A percentile compares a stretch with the other conserved stretches of the same genome.
These are phyloP conservation scores for Coreius guichenoti DNA, from an alignment of 2,797 vertebrate species.

Conservation along the genomic window DNA sequence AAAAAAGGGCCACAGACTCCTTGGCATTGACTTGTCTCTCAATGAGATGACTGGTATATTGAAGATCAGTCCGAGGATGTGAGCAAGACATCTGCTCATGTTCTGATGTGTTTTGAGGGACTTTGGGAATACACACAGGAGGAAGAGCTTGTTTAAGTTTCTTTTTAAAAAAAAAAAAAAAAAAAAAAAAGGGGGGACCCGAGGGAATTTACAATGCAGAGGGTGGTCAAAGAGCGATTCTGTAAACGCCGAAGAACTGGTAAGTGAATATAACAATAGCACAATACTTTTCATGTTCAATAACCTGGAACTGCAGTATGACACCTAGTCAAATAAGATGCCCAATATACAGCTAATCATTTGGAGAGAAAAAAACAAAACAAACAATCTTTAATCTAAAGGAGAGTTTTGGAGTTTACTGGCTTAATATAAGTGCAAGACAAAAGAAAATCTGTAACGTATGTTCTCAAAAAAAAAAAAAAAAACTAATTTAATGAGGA, in stretches of 20 bases:
- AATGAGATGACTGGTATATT: constrained; percentile 35
- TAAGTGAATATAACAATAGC: constrained; percentile 45
- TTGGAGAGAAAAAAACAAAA: background rate
- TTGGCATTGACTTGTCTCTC: constrained; percentile 48
- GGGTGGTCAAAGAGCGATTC: constrained; percentile 24
- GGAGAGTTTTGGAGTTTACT: constrained; percentile 27
- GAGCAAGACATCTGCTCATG: constrained; percentile 16
- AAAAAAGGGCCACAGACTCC: constrained; percentile 48
- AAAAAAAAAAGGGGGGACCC: background rate
- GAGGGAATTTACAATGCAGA: constrained; percentile 34
- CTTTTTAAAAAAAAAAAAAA: background rate
- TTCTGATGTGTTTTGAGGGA: constrained; percentile 26
- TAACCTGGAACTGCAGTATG: constrained; percentile 44
- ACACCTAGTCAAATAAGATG: constrained; percentile 40
- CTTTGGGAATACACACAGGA: constrained; percentile 23
- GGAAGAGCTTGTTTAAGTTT: background rate
- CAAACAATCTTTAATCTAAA: constrained; percentile 1
- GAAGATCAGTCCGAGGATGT: constrained; percentile 7
- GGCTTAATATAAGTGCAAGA: constrained; percentile 28
- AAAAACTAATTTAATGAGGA: background rate
- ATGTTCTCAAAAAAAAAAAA: constrained; percentile 15
- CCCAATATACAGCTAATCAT: constrained; percentile 26
- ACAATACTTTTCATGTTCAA: constrained; percentile 46
- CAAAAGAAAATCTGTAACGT: constrained; percentile 25
- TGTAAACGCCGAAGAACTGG: constrained; percentile 40